Base-by-base conservation (phyloP, 2,888 invertebrate genomes). In the Rosalia funebris region DNA sequence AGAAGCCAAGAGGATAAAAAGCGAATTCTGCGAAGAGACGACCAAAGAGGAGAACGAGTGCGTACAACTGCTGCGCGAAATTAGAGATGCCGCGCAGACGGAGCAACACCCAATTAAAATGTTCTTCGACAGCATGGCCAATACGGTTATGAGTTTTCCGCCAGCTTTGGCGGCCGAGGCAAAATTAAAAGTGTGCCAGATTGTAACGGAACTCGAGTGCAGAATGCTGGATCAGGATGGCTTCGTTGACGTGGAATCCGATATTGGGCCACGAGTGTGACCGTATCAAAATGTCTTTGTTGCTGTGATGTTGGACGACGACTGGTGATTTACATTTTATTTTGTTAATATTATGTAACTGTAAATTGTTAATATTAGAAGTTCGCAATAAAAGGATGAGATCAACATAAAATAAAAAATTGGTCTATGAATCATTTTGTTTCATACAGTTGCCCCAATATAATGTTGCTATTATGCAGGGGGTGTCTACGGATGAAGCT, bases 101-200 rank as follows among this genome's bases (percentile, higher is more conserved):
- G 62, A 47, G 25, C 61, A 65, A 5, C 55, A 66, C 59, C 68
- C 70, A 1, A 57, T 66, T 14, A 48, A 58, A 41, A 46, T 58
- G 14, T 70, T 70, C 54, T 70, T 70, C 32, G 68, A 66, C 5
- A 65, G 68, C 19, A 70, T 70, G 67, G 68, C 70, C n/a, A 62
- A 64, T 52, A 70, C 70, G 11, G 70, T 70, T 4, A 59, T 69
- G 47, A 42, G 41, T 12, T 70, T 70, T 62, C 70, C 70, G 1
- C 62, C 70, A 14, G 62, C 65, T 10, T 41, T 66, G 44, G 66
- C 65, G 5, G 70, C 65, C 7, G 66, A 68, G 44, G 68, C 68
- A 0, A 70, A 68, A 50, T 31, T 67, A 14, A 70, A 67, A 53
- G 64, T 70, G 36, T 67, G 66, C 50, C 68, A 70, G 60, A 65